Base-by-base conservation (phyloP, 2,888 invertebrate genomes). In the Tipula vernalis region DNA sequence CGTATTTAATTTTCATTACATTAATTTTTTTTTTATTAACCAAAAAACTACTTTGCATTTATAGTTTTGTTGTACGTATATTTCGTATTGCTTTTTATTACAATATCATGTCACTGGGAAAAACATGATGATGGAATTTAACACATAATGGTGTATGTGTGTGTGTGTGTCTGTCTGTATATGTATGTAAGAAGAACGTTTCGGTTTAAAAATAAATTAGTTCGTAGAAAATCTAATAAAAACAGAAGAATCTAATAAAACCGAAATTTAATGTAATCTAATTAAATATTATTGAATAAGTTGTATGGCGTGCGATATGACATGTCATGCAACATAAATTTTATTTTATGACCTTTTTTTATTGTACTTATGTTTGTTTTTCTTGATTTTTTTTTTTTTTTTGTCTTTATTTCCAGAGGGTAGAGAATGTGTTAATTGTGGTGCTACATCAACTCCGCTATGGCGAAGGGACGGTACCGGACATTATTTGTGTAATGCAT, bases 381-480 rank as follows among this genome's bases (percentile, higher is more conserved):
- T n/a, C 6, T 39, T 6, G 6, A 39, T 6, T n/a, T 3, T 85
- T 86, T 41, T 41, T 36, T 10, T 87, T 86, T 86, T n/a, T 10
- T 87, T 86, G 86, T n/a, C 88, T 18, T 44, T 88, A 28, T 90
- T 91, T 91, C 88, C 95, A 95, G 98, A 98, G 94, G 98, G 98
- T 89, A 95, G 98, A 89, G 98, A 99, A 92, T 99, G 99, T 93
- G 99, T 99, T 89, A 99, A 99, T 94, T 99, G 99, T 93, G 99
- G 99, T 87, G 98, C 99, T 88, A 98, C 98, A 89, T 98, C 98
- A 90, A 99, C 99, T 89, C 99, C 99, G 18, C 94, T 99, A 88
- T 98, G 96, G 96, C 93, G 96, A 91, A 93, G 99, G 90, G 99
- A 99, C 92, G 98, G 99, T 89, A 98, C 98, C 89, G 99, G 99